Evolutionary conservation across 2,888 invertebrate species (phyloP).

Genomic region (Oasisia sp.): DNA sequence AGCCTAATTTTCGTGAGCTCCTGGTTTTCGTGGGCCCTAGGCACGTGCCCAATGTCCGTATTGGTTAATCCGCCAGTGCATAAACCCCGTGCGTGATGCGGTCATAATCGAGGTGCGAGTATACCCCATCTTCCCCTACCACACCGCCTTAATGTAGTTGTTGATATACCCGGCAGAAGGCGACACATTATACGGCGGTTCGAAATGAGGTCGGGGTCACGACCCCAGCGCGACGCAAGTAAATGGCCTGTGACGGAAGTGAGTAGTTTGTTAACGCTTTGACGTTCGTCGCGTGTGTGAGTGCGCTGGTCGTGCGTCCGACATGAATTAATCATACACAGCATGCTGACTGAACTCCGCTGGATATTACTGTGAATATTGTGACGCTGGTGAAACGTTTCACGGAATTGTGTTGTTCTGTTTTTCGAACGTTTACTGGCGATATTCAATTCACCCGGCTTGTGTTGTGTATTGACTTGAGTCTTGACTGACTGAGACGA

Average conservation of each 20-base stretch:
- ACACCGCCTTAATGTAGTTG: not conserved
- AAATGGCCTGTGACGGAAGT: conserved; percentile 17
- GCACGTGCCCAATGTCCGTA: no score
- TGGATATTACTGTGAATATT: not conserved
- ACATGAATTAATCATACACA: not conserved
- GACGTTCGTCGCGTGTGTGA: not conserved
- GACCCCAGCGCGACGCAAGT: conserved; percentile 8
- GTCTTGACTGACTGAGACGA: not conserved
- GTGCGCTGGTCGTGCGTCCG: not conserved
- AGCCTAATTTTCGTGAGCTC: no score
- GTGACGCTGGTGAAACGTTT: not conserved
- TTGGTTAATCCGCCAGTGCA: no score
- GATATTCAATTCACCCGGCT: not conserved
- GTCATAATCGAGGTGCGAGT: no score
- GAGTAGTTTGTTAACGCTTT: conserved; percentile 5
- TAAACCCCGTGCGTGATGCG: no score
- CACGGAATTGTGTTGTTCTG: not conserved
- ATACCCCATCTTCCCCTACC: no score
- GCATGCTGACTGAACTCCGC: not conserved
- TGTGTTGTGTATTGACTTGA: not conserved
- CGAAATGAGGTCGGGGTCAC: not conserved
- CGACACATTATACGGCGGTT: not conserved
- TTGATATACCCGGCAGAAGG: not conserved
- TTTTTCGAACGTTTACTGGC: not conserved
- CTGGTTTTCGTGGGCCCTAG: no score